phyloP scores from a whole-genome alignment of 1,140 invertebrate genomes.

The Lamellibrachia luymesi region DNA sequence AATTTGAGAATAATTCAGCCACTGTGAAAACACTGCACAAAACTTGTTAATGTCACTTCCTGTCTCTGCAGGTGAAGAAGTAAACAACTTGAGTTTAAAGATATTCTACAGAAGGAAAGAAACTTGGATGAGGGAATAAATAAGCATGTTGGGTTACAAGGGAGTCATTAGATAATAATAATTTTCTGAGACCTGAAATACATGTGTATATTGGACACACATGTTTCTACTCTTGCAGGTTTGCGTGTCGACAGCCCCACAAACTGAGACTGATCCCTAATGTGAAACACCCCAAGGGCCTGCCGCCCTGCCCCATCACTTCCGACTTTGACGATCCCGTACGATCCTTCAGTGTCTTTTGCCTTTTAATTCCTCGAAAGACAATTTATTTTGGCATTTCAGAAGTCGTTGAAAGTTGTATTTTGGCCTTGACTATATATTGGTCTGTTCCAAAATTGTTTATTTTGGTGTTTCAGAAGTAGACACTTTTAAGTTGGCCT shows the following conservation, averaged over 20 bases:
- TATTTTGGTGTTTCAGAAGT: background rate
- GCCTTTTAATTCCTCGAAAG: background rate
- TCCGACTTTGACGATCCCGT: slow-evolving; percentile 24
- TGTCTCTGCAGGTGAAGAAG: too few relatives aligned
- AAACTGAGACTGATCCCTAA: slow-evolving; percentile 17
- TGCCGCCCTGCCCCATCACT: slow-evolving; percentile 21
- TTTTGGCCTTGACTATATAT: background rate
- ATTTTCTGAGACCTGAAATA: too few relatives aligned
- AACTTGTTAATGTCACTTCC: too few relatives aligned
- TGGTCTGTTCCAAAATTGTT: background rate
- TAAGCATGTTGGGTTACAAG: too few relatives aligned
- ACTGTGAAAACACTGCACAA: too few relatives aligned
- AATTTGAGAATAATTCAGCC: too few relatives aligned
- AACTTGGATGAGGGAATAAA: too few relatives aligned
- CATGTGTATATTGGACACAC: too few relatives aligned
- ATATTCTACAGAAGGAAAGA: too few relatives aligned
- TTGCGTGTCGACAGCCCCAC: slow-evolving; percentile 15
- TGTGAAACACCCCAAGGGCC: slow-evolving; percentile 10
- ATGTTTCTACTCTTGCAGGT: background rate
- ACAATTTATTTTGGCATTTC: background rate
- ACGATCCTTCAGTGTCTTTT: background rate
- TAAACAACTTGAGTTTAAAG: too few relatives aligned
- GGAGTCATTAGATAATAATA: too few relatives aligned
- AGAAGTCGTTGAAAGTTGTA: background rate
- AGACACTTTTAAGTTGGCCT: background rate